Conservation (phyloP, 2,888 invertebrate species). For the Thymelicus acteon region DNA sequence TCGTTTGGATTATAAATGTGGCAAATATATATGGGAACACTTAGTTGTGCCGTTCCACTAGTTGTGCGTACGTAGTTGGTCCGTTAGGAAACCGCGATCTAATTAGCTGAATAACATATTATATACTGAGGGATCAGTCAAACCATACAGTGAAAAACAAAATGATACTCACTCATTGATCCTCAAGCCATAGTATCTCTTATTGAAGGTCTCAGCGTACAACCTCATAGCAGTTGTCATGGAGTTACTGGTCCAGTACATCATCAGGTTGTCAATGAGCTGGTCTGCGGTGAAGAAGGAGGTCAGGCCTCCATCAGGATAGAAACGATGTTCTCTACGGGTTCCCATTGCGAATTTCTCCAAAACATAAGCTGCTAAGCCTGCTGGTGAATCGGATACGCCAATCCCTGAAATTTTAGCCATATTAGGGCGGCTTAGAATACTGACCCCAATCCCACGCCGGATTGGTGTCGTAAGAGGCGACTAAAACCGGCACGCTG, state of each 20-base stretch:
- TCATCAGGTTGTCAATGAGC: conserved; percentile 82
- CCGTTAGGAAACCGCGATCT: too few relatives aligned
- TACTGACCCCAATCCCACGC: too few relatives aligned
- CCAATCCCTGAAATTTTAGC: conserved; percentile 82
- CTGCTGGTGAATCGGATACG: conserved; percentile 91
- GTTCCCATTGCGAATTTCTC: conserved; percentile 93
- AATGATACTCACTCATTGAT: conserved; percentile 48
- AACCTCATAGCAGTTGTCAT: conserved; percentile 77
- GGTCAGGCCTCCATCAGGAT: conserved; percentile 87
- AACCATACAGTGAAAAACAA: too few relatives aligned
- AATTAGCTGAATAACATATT: too few relatives aligned
- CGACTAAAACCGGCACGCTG: too few relatives aligned
- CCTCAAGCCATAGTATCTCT: conserved; percentile 43
- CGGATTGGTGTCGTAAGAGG: too few relatives aligned
- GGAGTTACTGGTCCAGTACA: conserved; percentile 80
- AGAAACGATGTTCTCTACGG: conserved; percentile 78
- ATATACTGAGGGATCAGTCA: too few relatives aligned
- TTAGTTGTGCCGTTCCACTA: too few relatives aligned
- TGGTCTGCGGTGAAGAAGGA: conserved; percentile 69
- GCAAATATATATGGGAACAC: too few relatives aligned
- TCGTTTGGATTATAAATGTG: too few relatives aligned
- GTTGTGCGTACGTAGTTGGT: too few relatives aligned
- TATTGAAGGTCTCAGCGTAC: conserved; percentile 86
- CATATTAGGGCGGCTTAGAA: too few relatives aligned
- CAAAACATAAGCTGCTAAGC: conserved; percentile 94